phyloP scores from a whole-genome alignment of 2,888 invertebrate species.

The Gibbula magus region DNA sequence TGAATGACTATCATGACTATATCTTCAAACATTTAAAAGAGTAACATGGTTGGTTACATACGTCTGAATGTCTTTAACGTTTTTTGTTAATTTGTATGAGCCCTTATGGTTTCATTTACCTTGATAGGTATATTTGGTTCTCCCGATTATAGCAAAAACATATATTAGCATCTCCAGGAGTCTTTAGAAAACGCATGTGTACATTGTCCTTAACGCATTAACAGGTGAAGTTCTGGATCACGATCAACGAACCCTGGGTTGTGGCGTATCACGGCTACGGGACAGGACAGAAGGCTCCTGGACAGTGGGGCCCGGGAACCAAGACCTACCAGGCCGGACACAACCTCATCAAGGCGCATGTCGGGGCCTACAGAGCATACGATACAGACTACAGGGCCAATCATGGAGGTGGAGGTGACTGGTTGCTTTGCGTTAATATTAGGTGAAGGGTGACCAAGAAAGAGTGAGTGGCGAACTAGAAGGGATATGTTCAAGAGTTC shows the following conservation, averaged over 20 bases:
- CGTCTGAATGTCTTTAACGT: too few relatives aligned
- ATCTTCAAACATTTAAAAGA: too few relatives aligned
- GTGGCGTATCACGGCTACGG: constrained; percentile 57
- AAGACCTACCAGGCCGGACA: constrained; percentile 81
- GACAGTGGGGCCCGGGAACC: constrained; percentile 49
- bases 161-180: too few relatives aligned
- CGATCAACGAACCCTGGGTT: constrained; percentile 83
- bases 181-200: neutral
- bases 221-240: constrained; percentile 81
- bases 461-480: neutral
- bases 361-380: constrained; percentile 79
- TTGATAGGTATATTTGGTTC: too few relatives aligned
- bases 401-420: constrained; percentile 55
- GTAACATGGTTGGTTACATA: too few relatives aligned
- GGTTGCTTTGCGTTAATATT: neutral
- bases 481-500: too few relatives aligned
- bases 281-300: constrained; percentile 55
- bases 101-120: too few relatives aligned
- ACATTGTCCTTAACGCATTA: neutral
- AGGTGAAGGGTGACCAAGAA: neutral
- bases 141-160: too few relatives aligned
- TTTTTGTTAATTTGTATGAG: too few relatives aligned
- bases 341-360: constrained; percentile 82
- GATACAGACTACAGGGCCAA: constrained; percentile 45
- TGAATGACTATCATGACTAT: too few relatives aligned